Evolutionary conservation across 2,797 vertebrate species (phyloP), one percentile per base, ranked within the genome.

Genomic region (Hydrophis major): DNA sequence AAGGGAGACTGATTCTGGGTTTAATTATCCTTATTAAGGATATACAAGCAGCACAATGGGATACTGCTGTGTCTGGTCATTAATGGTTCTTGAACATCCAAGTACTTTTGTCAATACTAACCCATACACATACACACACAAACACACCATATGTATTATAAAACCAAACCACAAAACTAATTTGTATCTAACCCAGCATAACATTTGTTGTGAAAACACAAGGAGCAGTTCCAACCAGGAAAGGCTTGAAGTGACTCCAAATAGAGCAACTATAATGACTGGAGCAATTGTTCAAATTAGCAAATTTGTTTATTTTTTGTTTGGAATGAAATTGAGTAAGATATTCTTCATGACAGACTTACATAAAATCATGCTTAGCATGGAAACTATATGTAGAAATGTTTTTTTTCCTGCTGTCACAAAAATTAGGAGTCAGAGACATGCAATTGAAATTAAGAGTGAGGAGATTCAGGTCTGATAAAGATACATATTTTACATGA

Each of bases 41-140:
- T 60, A 13, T 50, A 94, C 92, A 92, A 91, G 92, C 32, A 93
- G 93, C 66, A 96, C 94, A 95, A 96, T 95, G 91, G 93, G 92
- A 92, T 93, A 93, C 83, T 95, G 55, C 32, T 88, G 42, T 88
- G 90, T 69, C 63, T 92, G 14, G 53, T 61, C 66, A 89, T 90
- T 32, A 91, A 89, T 42, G 95, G 63, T 10, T 93, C 92, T 92
- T 92, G 50, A 14, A 27, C 86, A 61, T 93, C 93, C 18, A 87
- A 10, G 66, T 87, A 92, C 12, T 83, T 86, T 25, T 6, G 32
- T 87, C 92, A 92, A 69, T 59, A n/a, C 83, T 0, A 42, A 6
- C 63, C 4, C 66, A 7, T 6, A 90, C 4, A 91, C 53, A 4
- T 55, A 4, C 66, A 4, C 13, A 89, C 5, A 91, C 94, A 3